These are phyloP conservation scores for Electrona antarctica DNA, from an alignment of 2,113 vertebrate genomes.

Conservation along the genomic window DNA sequence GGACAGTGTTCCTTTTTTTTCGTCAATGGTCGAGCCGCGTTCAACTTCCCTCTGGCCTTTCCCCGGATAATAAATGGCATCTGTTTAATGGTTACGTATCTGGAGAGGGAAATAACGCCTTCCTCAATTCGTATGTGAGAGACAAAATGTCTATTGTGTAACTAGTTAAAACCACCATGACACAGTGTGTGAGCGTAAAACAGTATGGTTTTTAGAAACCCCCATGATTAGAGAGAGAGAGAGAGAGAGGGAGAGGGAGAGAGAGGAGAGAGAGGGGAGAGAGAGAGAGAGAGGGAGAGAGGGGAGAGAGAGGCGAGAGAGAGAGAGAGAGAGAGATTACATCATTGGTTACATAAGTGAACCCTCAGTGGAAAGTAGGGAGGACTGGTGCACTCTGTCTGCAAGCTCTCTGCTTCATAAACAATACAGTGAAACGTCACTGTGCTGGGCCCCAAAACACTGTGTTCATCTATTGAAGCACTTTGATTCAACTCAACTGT, in stretches of 20 bases:
- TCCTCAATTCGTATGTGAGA: not conserved
- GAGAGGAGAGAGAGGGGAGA: no score
- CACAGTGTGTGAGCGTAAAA: conserved; percentile 1
- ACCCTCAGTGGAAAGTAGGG: conserved; percentile 28
- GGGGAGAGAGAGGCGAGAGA: conserved; percentile 22
- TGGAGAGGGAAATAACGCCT: not conserved
- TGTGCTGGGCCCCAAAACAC: not conserved
- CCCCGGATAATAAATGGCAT: not conserved
- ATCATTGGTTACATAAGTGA: conserved; percentile 67
- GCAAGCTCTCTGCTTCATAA: conserved; percentile 18
- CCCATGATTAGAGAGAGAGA: conserved; percentile 34
- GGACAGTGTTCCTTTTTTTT: not conserved
- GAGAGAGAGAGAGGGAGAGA: conserved; percentile 39
- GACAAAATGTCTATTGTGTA: conserved; percentile 24
- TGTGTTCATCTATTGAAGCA: not conserved
- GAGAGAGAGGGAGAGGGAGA: no score
- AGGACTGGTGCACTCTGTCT: conserved; percentile 9
- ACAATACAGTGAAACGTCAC: conserved; percentile 15
- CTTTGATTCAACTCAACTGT: no score
- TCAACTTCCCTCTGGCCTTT: not conserved
- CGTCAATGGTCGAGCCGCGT: not conserved
- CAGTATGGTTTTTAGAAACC: conserved; percentile 5
- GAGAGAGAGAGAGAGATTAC: conserved; percentile 50
- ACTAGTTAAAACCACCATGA: conserved; percentile 15
- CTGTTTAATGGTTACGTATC: not conserved